These are phyloP conservation scores for Halictus ligatus DNA, from an alignment of 2,888 invertebrate genomes.

Conservation along the genomic window DNA sequence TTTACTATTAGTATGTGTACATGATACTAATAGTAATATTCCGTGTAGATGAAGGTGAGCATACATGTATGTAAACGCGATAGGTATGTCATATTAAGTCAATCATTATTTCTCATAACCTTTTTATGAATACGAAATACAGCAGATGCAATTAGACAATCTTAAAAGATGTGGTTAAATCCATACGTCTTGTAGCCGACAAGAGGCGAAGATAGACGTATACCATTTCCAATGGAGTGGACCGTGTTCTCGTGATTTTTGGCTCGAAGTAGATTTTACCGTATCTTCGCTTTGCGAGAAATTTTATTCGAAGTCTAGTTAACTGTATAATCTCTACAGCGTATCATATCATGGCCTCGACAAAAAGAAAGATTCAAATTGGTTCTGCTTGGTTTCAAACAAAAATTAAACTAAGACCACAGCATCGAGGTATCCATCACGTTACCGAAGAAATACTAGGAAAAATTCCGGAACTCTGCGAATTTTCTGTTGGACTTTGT, in stretches of 20 bases:
- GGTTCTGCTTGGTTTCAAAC: slow-evolving; percentile 99
- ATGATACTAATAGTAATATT: slow-evolving; percentile 51
- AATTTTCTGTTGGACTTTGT: slow-evolving; percentile 97
- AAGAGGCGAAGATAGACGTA: slow-evolving; percentile 43
- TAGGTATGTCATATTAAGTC: slow-evolving; percentile 75
- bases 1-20: slow-evolving; percentile 44
- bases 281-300: slow-evolving; percentile 38
- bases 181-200: slow-evolving; percentile 53
- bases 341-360: slow-evolving; percentile 90
- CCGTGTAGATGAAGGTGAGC: slow-evolving; percentile 55
- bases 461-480: slow-evolving; percentile 96
- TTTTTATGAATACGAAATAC: slow-evolving; percentile 73
- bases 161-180: slow-evolving; percentile 60
- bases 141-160: slow-evolving; percentile 60
- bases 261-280: slow-evolving; percentile 54
- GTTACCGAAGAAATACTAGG: slow-evolving; percentile 98
- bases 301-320: slow-evolving; percentile 50
- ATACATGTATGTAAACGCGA: slow-evolving; percentile 55
- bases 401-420: slow-evolving; percentile 97
- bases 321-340: slow-evolving; percentile 56
- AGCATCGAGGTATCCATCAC: slow-evolving; percentile 98
- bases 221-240: slow-evolving; percentile 60
- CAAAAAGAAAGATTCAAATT: slow-evolving; percentile 94
- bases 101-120: slow-evolving; percentile 83
- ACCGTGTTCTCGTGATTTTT: slow-evolving; percentile 60